A percentile compares a stretch with the other conserved stretches of the same genome.
Conservation (phyloP, 2,113 vertebrate genomes). For the Deroptyus accipitrinus region DNA sequence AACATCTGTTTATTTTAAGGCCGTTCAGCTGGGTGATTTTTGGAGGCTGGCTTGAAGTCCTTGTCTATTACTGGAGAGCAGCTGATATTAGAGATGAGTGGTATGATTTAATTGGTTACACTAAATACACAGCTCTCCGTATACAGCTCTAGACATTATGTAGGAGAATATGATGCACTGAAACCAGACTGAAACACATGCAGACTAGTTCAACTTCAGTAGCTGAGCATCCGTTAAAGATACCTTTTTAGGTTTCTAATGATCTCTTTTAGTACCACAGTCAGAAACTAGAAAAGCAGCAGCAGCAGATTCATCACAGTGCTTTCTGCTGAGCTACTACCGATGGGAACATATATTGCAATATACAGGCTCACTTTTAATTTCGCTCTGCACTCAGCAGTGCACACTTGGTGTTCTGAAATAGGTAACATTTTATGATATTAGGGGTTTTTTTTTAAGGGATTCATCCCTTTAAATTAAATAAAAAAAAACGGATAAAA, state of each 20-base stretch:
- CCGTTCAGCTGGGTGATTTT: neutral
- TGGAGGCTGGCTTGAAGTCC: neutral
- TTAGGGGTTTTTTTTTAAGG: neutral
- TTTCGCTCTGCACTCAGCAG: neutral
- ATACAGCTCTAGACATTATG: neutral
- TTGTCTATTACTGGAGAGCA: neutral
- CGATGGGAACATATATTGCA: neutral
- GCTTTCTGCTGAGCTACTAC: constrained; percentile 4
- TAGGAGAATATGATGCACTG: neutral
- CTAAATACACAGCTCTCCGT: neutral
- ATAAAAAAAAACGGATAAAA: constrained; percentile 33
- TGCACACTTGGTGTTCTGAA: neutral
- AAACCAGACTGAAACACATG: neutral
- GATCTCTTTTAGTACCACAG: neutral
- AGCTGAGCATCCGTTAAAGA: neutral
- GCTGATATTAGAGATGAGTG: neutral
- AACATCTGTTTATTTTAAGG: neutral
- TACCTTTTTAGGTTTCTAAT: neutral
- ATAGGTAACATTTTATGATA: neutral
- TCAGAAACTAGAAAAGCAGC: neutral
- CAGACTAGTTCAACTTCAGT: neutral
- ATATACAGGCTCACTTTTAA: neutral
- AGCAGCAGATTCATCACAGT: constrained; percentile 9
- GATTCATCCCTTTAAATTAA: constrained; percentile 37
- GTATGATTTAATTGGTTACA: neutral